Conservation (phyloP, 1,140 invertebrate genomes). For the Drosophila bipectinata region DNA sequence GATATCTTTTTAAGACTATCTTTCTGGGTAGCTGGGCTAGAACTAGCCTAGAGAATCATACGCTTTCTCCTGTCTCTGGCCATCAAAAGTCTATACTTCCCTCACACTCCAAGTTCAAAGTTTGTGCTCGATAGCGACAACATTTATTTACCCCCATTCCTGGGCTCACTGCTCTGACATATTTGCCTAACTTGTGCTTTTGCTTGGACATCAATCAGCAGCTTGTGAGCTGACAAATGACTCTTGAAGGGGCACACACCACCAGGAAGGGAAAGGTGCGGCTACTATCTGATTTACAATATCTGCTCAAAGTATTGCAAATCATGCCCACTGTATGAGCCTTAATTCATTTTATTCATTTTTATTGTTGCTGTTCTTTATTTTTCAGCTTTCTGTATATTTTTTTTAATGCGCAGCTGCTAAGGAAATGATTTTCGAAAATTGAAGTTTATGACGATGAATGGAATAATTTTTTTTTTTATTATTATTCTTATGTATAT, state of each 20-base stretch:
- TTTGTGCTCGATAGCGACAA: slow-evolving; percentile 16
- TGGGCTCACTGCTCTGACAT: slow-evolving; percentile 17
- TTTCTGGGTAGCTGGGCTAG: no score
- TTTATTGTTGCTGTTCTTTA: slow-evolving; percentile 52
- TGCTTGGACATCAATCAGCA: slow-evolving; percentile 45
- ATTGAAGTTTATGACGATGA: slow-evolving; percentile 83
- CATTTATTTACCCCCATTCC: slow-evolving; percentile 38
- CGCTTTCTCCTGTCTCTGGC: no score
- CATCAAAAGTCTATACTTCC: not conserved
- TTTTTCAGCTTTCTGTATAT: slow-evolving; percentile 48
- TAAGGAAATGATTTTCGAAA: slow-evolving; percentile 83
- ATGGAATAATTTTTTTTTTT: slow-evolving; percentile 73
- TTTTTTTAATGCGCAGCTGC: slow-evolving; percentile 74
- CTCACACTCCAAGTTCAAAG: not conserved
- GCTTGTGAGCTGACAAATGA: slow-evolving; percentile 33
- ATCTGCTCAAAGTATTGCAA: slow-evolving; percentile 42
- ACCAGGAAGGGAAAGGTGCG: not conserved
- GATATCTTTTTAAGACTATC: no score
- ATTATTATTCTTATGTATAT: slow-evolving; percentile 46
- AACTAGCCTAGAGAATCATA: no score
- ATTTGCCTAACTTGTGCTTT: slow-evolving; percentile 33
- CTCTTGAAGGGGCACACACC: slow-evolving; percentile 1
- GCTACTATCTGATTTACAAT: slow-evolving; percentile 42
- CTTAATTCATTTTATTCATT: slow-evolving; percentile 74
- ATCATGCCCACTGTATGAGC: slow-evolving; percentile 69